Base-by-base conservation (phyloP, 1,140 invertebrate genomes). In the Drusus annulatus region DNA sequence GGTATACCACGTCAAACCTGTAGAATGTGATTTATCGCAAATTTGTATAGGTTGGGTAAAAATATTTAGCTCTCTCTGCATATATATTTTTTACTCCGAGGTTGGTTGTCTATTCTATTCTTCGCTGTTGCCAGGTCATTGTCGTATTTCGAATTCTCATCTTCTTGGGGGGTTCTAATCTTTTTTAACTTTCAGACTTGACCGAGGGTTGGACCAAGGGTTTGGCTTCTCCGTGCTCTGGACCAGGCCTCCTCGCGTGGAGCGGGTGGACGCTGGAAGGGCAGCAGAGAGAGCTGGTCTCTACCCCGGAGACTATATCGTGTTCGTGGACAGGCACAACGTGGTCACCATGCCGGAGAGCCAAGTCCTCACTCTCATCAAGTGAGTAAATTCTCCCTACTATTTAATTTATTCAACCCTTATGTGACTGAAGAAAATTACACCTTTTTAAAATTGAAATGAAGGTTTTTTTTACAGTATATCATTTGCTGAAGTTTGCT, bases 221-320 rank as follows among this genome's bases (percentile, higher is more conserved):
- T 96, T 95, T 85, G 95, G 95, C 1, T 98, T 98, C 89, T 96
- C 96, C 4, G 93, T 98, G n/a, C 94, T 96, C 0, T 97, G 96
- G 94, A 96, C 95, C 2, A 93, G 96, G 85, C 97, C 97, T 17
- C 96, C 93, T n/a, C 91, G 95, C 13, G 94, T 98, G 21, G 96
- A 97, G 85, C 89, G 96, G 76, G 95, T 98, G 1, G 96, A 97
- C 84, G 91, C 93, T 0, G 94, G 94, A 7, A 91, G 94, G n/a
- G 93, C 95, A 0, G 96, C 95, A 4, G 95, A 96, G 69, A 90
- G 93, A 2, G 94, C 95, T 2, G 95, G 95, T 1, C 91, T 97
- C 3, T 88, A 93, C 78, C 94, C 95, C 0, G 95, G 95, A 16
- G 96, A 97, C 86, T 95, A 96, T 87, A 93, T 97, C 52, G 95